phyloP scores from a whole-genome alignment of 2,797 vertebrate species.

The Okamejei kenojei region DNA sequence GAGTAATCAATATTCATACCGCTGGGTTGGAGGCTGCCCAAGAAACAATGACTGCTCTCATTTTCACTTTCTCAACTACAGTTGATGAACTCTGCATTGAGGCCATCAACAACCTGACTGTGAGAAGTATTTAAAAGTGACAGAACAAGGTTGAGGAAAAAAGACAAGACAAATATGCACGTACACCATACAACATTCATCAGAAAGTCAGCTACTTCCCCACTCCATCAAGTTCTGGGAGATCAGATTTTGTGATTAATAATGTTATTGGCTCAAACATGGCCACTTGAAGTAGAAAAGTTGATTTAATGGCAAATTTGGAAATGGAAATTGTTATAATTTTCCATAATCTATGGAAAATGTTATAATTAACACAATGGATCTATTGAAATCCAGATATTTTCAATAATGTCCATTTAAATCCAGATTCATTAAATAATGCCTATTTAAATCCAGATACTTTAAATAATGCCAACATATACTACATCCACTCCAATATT shows the following conservation, averaged over 20 bases:
- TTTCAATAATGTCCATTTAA: background rate
- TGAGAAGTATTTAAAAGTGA: background rate
- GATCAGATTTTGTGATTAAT: background rate
- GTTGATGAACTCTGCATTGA: background rate
- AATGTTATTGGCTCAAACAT: background rate
- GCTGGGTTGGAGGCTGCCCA: too few relatives aligned
- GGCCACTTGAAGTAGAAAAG: background rate
- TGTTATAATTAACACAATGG: background rate
- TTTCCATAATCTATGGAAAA: too few relatives aligned
- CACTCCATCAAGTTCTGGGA: background rate
- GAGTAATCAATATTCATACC: too few relatives aligned
- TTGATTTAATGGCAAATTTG: background rate
- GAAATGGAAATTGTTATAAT: too few relatives aligned
- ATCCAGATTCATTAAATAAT: background rate
- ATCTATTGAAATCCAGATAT: background rate
- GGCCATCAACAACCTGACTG: background rate
- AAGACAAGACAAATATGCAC: background rate
- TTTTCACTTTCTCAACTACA: background rate
- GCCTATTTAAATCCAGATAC: too few relatives aligned
- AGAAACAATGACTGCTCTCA: slow-evolving; percentile 19
- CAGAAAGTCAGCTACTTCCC: background rate
- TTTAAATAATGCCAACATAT: background rate
- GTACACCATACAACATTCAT: background rate
- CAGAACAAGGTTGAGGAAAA: background rate
- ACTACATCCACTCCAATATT: background rate